Evolutionary conservation across 2,888 invertebrate genomes (phyloP).

Genomic region (Apamea monoglypha): DNA sequence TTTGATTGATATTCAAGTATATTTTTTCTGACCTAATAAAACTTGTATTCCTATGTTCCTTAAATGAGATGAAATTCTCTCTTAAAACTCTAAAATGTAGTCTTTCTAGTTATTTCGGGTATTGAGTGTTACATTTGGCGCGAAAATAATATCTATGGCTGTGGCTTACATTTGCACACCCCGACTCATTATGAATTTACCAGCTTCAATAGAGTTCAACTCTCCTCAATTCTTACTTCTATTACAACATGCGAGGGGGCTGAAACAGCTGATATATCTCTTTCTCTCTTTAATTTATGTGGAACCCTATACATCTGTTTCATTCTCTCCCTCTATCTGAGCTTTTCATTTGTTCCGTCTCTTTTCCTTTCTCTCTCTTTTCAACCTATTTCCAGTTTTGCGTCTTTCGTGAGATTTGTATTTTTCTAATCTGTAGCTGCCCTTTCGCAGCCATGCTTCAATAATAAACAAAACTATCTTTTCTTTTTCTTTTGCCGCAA

Average conservation of each 20-base stretch:
- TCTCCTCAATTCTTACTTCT: background rate
- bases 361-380: slow-evolving; percentile 10
- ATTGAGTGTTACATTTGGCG: background rate
- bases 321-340: slow-evolving; percentile 7
- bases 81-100: background rate
- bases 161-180: background rate
- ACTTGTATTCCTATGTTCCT: background rate
- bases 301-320: slow-evolving; percentile 16
- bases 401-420: background rate
- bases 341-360: background rate
- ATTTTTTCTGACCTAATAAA: no score
- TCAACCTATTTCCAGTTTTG: background rate
- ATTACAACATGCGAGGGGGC: slow-evolving; percentile 1
- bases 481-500: slow-evolving; percentile 7
- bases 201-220: background rate
- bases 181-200: background rate
- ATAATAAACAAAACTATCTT: slow-evolving; percentile 8
- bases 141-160: background rate
- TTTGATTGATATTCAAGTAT: background rate
- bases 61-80: background rate
- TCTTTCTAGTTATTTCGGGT: background rate
- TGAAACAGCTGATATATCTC: slow-evolving; percentile 42
- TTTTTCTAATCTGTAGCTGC: slow-evolving; percentile 1
- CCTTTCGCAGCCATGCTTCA: background rate
- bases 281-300: slow-evolving; percentile 19